These are phyloP conservation scores for Oreochromis aureus DNA, from an alignment of 2,113 vertebrate species.

Conservation along the genomic window DNA sequence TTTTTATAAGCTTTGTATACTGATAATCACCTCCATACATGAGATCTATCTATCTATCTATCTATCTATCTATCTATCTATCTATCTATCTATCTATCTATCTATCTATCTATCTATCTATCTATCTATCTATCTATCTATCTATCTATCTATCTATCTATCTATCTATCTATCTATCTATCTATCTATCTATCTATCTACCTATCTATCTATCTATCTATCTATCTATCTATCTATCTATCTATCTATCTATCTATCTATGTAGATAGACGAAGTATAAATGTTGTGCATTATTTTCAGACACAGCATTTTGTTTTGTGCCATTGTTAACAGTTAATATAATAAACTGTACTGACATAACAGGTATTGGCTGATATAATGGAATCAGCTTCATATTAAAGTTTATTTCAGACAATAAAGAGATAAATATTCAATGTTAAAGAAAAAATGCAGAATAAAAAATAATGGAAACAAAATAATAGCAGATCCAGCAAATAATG, in stretches of 20 bases:
- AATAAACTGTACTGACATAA: not conserved
- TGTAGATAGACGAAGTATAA: not conserved
- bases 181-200: not conserved
- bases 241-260: not conserved
- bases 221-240: not conserved
- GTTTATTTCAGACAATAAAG: not conserved
- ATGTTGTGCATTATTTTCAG: not conserved
- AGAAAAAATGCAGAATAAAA: not conserved
- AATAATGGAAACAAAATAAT: rapidly evolving
- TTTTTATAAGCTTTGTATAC: not conserved
- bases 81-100: not conserved
- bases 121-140: too few species aligned
- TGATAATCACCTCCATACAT: not conserved
- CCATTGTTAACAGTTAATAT: not conserved
- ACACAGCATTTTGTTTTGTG: not conserved
- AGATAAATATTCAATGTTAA: not conserved
- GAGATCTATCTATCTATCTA: rapidly evolving
- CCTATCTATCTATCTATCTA: too few species aligned
- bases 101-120: not conserved
- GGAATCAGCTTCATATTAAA: not conserved
- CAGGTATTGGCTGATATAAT: not conserved
- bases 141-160: not conserved
- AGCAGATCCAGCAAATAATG: not conserved
- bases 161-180: not conserved
- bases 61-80: not conserved